A percentile compares a stretch with the other conserved stretches of the same genome.
These are phyloP conservation scores for Cryptops parisi DNA, from an alignment of 2,888 invertebrate genomes.

Conservation along the genomic window DNA sequence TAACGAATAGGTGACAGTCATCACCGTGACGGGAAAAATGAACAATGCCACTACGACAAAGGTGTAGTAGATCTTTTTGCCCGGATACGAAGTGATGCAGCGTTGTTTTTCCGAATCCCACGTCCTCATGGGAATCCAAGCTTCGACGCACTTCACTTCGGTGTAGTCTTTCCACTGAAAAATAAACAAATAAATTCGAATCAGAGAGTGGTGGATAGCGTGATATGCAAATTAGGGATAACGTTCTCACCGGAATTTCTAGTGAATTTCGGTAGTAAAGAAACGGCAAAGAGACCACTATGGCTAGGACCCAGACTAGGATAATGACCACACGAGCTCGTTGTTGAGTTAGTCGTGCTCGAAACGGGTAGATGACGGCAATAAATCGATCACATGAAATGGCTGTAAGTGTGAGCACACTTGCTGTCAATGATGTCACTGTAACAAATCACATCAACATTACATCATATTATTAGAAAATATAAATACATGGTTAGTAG, in stretches of 20 bases:
- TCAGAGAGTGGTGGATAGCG: background rate
- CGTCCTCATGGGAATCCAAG: constrained; percentile 20
- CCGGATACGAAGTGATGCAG: constrained; percentile 20
- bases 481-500: no score
- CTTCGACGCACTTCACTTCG: constrained; percentile 32
- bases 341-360: constrained; percentile 34
- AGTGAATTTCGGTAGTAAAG: constrained; percentile 28
- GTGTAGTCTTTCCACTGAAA: constrained; percentile 30
- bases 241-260: constrained; percentile 21
- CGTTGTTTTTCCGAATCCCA: constrained; percentile 16
- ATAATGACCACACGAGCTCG: constrained; percentile 31
- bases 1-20: constrained; percentile 31
- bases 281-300: constrained; percentile 31
- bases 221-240: background rate
- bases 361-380: constrained; percentile 36
- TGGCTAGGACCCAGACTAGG: constrained; percentile 32
- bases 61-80: constrained; percentile 23
- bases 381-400: constrained; percentile 37
- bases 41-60: constrained; percentile 31
- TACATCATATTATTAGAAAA: background rate
- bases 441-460: constrained; percentile 16
- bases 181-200: background rate
- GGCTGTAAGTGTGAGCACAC: constrained; percentile 35
- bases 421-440: constrained; percentile 35
- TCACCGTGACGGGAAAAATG: constrained; percentile 32